Base-by-base conservation (phyloP, 1,140 invertebrate species). In the Brachionus asplanchnoidis region DNA sequence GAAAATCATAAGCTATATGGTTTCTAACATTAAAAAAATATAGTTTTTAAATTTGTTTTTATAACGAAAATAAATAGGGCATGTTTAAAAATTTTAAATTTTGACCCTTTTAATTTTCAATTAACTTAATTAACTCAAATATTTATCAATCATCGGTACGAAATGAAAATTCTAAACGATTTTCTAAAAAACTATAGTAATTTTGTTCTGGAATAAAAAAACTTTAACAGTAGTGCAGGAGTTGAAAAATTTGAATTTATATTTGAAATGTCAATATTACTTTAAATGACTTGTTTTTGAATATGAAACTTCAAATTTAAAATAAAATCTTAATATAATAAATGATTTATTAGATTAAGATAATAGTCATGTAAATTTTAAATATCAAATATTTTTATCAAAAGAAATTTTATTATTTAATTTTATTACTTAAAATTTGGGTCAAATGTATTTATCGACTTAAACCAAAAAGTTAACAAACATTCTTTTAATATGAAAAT, bases 11-110 rank as follows among this genome's bases (percentile, higher is more conserved):
- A 26, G 53, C 9, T 9, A 60, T 9, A 60, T 60, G 53, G 53
- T 73, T 73, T 40, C 68, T 32, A 73, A 73, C 6, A 73, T 11
- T 73, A 40, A 73, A 40, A 68, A 40, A 73, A 40, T 70, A 73
- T 23, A 36, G 6, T 36, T 36, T 73, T n/a, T 12, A 40, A 73
- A n/a, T 44, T 40, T 73, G 40, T 60, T 60, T 60, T 60, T 60
- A 60, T 60, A 60, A 23, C n/a, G n/a, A 20, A 12, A 20, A 20
- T 60, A 73, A 44, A 40, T 73, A 73, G 28, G 40, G 12, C 32
- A 73, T 14, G 40, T 73, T 40, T 40, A 7, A 73, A 73, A 40
- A 26, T 32, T n/a, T n/a, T 73, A 28, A 73, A 73, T 32, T 40
- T n/a, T 73, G 28, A 40, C 32, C 40, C 40, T 40, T n/a, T 73